Evolutionary conservation across 2,797 vertebrate genomes (phyloP).

Genomic region (Harpagifer antarcticus): DNA sequence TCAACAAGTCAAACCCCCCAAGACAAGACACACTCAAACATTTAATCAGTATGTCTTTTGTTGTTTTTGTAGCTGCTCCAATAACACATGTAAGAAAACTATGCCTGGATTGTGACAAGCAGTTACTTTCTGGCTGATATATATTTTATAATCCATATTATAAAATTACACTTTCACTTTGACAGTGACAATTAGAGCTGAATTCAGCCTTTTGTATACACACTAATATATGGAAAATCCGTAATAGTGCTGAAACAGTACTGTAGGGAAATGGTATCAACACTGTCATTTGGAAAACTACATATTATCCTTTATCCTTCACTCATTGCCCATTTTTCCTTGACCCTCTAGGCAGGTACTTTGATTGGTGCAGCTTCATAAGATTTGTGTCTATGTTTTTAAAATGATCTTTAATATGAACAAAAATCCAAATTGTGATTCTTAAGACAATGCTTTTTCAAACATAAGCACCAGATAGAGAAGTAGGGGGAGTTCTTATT

Average conservation of each 20-base stretch:
- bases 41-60: neutral
- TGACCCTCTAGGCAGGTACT: neutral
- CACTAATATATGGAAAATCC: neutral
- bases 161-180: too few species aligned
- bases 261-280: neutral
- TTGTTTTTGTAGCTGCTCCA: neutral
- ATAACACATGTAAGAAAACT: too few species aligned
- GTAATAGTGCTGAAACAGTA: neutral
- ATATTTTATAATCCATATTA: neutral
- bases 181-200: neutral
- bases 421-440: neutral
- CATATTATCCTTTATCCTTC: neutral
- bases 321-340: neutral
- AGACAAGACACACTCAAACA: neutral
- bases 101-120: neutral
- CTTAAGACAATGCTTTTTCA: neutral
- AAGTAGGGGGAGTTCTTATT: too few species aligned
- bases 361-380: neutral
- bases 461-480: neutral
- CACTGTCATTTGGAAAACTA: too few species aligned
- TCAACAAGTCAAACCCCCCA: constrained; percentile 55
- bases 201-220: neutral
- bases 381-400: too few species aligned
- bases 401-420: too few species aligned
- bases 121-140: neutral